A percentile compares a stretch with the other conserved stretches of the same genome.
phyloP scores from a whole-genome alignment of 2,888 invertebrate species.

The Pseudanteris insignis region DNA sequence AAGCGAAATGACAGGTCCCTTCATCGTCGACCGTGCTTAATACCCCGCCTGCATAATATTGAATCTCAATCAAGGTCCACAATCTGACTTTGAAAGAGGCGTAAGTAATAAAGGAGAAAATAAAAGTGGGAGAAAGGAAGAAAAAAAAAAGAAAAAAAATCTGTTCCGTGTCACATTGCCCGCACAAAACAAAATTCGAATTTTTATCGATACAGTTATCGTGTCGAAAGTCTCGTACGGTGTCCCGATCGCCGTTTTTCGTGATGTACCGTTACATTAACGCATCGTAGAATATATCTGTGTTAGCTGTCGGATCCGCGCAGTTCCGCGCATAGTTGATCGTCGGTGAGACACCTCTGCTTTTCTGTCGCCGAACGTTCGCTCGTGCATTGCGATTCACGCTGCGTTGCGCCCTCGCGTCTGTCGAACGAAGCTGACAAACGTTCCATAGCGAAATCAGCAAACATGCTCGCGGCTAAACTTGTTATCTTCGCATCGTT shows the following conservation, averaged over 20 bases:
- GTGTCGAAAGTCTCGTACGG: conserved; percentile 37
- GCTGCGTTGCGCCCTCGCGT: background rate
- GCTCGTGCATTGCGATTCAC: too few relatives aligned
- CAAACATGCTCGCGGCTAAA: conserved; percentile 15
- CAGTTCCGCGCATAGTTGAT: conserved; percentile 41
- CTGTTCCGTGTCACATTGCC: conserved; percentile 2
- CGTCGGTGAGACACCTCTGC: conserved; percentile 36
- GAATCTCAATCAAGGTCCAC: too few relatives aligned
- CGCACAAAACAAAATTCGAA: conserved; percentile 6
- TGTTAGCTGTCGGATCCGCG: conserved; percentile 37
- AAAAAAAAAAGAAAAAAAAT: too few relatives aligned
- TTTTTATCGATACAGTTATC: conserved; percentile 40
- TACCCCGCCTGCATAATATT: too few relatives aligned
- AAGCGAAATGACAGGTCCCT: too few relatives aligned
- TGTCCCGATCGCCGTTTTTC: conserved; percentile 47
- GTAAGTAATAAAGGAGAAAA: too few relatives aligned
- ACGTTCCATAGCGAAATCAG: too few relatives aligned
- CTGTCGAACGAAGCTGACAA: background rate
- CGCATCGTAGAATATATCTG: conserved; percentile 43
- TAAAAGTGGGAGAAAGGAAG: too few relatives aligned
- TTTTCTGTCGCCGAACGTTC: conserved; percentile 14
- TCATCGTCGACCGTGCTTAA: too few relatives aligned
- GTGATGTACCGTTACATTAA: conserved; percentile 46
- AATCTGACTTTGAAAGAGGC: too few relatives aligned
- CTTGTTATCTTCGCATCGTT: conserved; percentile 3